Conservation (phyloP, 2,797 vertebrate species). For the Tachyglossus aculeatus region DNA sequence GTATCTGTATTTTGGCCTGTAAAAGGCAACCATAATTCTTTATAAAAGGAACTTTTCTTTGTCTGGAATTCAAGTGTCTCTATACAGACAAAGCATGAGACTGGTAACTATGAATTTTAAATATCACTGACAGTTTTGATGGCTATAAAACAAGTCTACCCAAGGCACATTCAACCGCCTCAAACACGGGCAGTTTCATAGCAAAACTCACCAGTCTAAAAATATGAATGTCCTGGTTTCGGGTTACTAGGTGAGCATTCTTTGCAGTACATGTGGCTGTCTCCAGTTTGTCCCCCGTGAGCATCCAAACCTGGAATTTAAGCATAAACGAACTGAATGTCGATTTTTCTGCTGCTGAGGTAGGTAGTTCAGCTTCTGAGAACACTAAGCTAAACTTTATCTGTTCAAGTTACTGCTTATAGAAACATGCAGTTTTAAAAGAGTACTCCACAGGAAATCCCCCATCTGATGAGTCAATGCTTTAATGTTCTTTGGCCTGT, state of each 20-base stretch:
- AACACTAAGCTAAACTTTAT: accelerated
- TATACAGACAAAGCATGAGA: no score
- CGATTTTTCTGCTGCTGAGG: background rate
- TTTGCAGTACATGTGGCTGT: slow-evolving; percentile 97
- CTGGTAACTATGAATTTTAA: no score
- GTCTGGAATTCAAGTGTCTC: no score
- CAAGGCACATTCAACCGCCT: no score
- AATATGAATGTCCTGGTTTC: slow-evolving; percentile 95
- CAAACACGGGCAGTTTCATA: no score
- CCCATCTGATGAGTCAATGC: background rate
- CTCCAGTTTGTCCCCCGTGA: slow-evolving; percentile 97
- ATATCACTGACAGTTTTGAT: no score
- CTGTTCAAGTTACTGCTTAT: background rate
- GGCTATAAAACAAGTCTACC: no score
- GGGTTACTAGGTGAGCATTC: slow-evolving; percentile 95
- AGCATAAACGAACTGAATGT: background rate
- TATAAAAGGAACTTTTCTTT: no score
- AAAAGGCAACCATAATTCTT: no score
- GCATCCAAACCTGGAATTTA: slow-evolving; percentile 91
- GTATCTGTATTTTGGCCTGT: no score
- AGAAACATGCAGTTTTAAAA: background rate
- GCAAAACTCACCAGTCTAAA: slow-evolving; percentile 89
- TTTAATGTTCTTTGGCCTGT: no score
- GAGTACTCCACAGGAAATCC: background rate
- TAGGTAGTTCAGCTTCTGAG: background rate